Conservation (phyloP, 92 coral and sea anemone genomes). For the Bergia sp. region DNA sequence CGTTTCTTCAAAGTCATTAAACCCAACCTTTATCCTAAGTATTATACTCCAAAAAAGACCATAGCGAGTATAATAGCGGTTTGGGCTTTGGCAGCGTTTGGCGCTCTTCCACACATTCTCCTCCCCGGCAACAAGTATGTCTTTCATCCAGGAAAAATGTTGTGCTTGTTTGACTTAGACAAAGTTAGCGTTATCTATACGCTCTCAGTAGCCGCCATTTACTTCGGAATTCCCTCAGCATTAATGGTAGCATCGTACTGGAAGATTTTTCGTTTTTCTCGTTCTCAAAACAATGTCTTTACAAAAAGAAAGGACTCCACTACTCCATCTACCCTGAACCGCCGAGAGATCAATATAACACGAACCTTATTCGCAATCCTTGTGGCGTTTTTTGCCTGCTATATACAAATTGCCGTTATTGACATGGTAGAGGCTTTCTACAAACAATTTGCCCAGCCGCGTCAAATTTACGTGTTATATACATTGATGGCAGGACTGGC, state of each 20-base stretch:
- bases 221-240: slow-evolving; percentile 29
- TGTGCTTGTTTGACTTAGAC: slow-evolving; percentile 26
- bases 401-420: slow-evolving; percentile 37
- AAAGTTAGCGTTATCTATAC: slow-evolving; percentile 12
- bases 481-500: slow-evolving; percentile 20
- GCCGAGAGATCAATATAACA: slow-evolving; percentile 25
- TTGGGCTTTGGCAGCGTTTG: slow-evolving; percentile 20
- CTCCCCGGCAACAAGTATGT: slow-evolving; percentile 21
- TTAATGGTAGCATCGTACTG: slow-evolving; percentile 29
- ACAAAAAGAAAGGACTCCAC: neutral
- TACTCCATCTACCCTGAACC: neutral
- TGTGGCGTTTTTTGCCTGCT: slow-evolving; percentile 30
- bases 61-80: slow-evolving; percentile 28
- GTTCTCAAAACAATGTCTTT: slow-evolving; percentile 26
- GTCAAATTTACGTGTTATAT: slow-evolving; percentile 28
- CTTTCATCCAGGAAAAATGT: slow-evolving; percentile 38
- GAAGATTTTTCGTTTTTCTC: slow-evolving; percentile 30
- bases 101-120: slow-evolving; percentile 27
- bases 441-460: slow-evolving; percentile 28
- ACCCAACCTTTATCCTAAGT: slow-evolving; percentile 5
- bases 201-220: neutral
- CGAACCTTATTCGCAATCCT: slow-evolving; percentile 20
- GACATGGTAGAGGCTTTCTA: slow-evolving; percentile 25
- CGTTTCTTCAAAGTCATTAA: slow-evolving; percentile 39
- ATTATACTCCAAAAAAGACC: slow-evolving; percentile 29